A percentile compares a stretch with the other conserved stretches of the same genome.
phyloP scores from a whole-genome alignment of 2,888 invertebrate species.

The Apodemia zela region DNA sequence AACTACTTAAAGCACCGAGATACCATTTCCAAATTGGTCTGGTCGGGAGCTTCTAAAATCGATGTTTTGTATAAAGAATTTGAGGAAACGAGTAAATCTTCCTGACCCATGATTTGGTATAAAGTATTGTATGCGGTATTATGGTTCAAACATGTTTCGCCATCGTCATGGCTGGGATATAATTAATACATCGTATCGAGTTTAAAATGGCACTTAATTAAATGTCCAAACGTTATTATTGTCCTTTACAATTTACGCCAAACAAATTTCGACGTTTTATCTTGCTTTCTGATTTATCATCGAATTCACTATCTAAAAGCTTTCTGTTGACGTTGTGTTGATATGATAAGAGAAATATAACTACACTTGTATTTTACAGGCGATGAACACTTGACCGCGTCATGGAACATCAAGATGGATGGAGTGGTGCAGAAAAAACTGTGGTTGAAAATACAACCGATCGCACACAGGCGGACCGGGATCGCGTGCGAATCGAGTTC shows the following conservation, averaged over 20 bases:
- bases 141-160: too few relatives aligned
- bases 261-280: constrained; percentile 16
- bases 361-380: constrained; percentile 52
- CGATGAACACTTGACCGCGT: constrained; percentile 72
- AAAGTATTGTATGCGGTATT: too few relatives aligned
- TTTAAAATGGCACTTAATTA: too few relatives aligned
- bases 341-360: constrained; percentile 13
- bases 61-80: too few relatives aligned
- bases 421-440: constrained; percentile 56
- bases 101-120: too few relatives aligned
- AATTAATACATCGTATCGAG: too few relatives aligned
- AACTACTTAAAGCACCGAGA: too few relatives aligned
- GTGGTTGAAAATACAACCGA: constrained; percentile 61
- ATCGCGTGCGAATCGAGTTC: constrained; percentile 88
- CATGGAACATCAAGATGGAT: constrained; percentile 71
- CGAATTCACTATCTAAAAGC: constrained; percentile 32
- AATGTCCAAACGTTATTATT: too few relatives aligned
- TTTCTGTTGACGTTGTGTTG: constrained; percentile 20
- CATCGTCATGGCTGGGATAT: too few relatives aligned
- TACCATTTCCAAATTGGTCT: too few relatives aligned
- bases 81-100: too few relatives aligned
- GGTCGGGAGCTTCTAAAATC: too few relatives aligned
- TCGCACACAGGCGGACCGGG: constrained; percentile 77
- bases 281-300: background rate
- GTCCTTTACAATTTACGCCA: background rate